Conservation (phyloP, 2,797 vertebrate species). For the Buphagus erythrorhynchus region DNA sequence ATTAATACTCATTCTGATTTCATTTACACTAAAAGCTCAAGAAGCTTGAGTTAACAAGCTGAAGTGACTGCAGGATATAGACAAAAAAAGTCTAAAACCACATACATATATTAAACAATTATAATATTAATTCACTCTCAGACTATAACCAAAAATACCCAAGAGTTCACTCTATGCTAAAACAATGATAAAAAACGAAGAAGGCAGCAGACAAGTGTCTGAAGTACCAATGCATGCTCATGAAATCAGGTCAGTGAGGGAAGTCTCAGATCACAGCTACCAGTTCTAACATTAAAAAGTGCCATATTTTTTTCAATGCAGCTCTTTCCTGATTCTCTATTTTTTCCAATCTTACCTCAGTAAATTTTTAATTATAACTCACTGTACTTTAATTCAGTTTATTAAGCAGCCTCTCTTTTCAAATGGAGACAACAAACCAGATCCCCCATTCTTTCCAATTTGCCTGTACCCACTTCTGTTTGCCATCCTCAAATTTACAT, state of each 20-base stretch:
- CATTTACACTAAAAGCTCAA: not conserved
- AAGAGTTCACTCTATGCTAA: not conserved
- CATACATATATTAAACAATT: not conserved
- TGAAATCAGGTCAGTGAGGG: not conserved
- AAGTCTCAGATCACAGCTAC: not conserved
- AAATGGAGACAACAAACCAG: not conserved
- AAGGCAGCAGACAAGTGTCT: not conserved
- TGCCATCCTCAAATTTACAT: not conserved
- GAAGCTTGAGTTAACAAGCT: not conserved
- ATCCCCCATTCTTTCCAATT: not conserved
- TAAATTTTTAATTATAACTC: not conserved
- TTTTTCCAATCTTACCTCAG: not conserved
- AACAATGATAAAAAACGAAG: not conserved
- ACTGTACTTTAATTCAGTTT: not conserved
- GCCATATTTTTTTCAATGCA: rapidly evolving
- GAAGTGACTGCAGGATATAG: not conserved
- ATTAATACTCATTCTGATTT: not conserved
- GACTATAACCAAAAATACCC: not conserved
- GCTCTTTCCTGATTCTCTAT: not conserved
- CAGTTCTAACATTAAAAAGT: not conserved
- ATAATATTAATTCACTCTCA: not conserved
- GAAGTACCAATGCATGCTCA: not conserved
- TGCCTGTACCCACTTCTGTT: not conserved
- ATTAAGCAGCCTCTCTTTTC: not conserved
- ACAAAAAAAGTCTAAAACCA: not conserved